phyloP scores from a whole-genome alignment of 2,113 vertebrate species.

The Mirounga angustirostris region DNA sequence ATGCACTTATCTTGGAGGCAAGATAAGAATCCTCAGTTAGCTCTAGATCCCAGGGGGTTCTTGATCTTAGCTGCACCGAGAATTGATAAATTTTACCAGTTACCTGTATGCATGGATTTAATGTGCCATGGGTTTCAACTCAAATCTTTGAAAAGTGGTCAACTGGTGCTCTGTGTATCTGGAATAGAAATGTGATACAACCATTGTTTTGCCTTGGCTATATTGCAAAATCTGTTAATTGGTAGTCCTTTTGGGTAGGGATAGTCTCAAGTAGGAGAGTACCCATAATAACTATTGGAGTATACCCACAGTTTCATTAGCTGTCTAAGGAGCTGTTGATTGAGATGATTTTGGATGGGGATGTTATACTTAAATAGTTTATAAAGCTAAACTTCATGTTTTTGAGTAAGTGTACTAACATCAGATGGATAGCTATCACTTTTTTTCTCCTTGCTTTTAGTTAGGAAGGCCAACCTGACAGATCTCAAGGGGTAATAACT shows the following conservation, averaged over 20 bases:
- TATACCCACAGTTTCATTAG: neutral
- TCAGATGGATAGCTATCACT: neutral
- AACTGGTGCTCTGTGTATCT: neutral
- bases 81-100: neutral
- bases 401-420: neutral
- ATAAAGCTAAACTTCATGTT: neutral
- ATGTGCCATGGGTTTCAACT: neutral
- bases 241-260: neutral
- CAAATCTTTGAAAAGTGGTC: neutral
- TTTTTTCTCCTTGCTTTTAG: neutral
- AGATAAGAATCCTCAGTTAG: neutral
- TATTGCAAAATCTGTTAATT: neutral
- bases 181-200: neutral
- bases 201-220: neutral
- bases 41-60: neutral
- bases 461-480: too few relatives aligned
- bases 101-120: neutral
- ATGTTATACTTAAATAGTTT: neutral
- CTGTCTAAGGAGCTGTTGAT: neutral
- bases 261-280: neutral
- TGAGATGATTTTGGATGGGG: too few relatives aligned
- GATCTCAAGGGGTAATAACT: neutral
- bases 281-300: neutral
- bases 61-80: neutral
- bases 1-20: neutral